phyloP scores from a whole-genome alignment of 2,797 vertebrate species.

The Oophaga sylvatica region DNA sequence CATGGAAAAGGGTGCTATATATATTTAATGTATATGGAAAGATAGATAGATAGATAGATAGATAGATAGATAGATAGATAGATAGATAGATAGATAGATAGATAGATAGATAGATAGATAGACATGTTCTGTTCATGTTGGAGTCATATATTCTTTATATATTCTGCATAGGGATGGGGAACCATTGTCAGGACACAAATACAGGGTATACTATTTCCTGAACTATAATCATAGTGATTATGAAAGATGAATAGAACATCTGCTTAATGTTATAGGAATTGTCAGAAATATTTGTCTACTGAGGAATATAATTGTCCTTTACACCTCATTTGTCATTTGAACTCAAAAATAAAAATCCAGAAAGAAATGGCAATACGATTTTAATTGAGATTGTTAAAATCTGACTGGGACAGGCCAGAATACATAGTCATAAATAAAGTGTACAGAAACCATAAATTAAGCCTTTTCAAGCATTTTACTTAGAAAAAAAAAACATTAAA shows the following conservation, averaged over 20 bases:
- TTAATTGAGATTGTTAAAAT: conserved; percentile 78
- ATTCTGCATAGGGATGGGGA: no score
- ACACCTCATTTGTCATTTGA: neutral
- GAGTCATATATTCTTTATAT: no score
- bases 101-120: no score
- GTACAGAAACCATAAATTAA: conserved; percentile 92
- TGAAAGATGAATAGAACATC: neutral
- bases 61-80: no score
- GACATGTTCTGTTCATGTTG: no score
- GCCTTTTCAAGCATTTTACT: conserved; percentile 81
- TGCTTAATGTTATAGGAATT: neutral
- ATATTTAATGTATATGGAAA: no score
- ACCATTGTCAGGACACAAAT: neutral
- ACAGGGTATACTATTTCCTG: neutral
- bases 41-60: no score
- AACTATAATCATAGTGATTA: neutral
- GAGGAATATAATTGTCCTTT: neutral
- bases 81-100: no score
- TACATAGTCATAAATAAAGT: conserved; percentile 99
- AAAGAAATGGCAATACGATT: conserved; percentile 48
- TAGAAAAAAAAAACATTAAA: conserved; percentile 70
- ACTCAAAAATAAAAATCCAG: conserved; percentile 23
- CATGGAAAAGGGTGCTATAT: no score
- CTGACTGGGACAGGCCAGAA: conserved; percentile 84
- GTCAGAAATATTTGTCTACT: neutral